These are phyloP conservation scores for Malthinus seriepunctatus DNA, from an alignment of 2,888 invertebrate genomes.

Conservation along the genomic window DNA sequence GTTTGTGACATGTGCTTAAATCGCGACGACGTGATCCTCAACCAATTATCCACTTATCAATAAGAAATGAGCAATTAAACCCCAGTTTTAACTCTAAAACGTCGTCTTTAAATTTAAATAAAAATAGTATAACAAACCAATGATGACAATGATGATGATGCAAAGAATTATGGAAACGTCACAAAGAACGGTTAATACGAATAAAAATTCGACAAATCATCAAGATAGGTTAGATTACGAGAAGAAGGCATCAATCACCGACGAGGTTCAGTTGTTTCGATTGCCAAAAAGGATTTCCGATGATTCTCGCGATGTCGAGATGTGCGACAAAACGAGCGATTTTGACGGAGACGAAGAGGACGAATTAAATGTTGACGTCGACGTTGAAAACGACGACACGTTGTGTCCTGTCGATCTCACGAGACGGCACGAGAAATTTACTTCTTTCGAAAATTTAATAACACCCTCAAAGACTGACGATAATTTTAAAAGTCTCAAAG, in stretches of 20 bases:
- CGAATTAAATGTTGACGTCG: conserved; percentile 44
- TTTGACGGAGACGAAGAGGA: conserved; percentile 41
- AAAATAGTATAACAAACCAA: conserved; percentile 28
- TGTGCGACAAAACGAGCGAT: conserved; percentile 45
- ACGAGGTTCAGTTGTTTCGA: conserved; percentile 46
- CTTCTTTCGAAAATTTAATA: conserved; percentile 43
- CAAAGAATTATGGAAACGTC: conserved; percentile 51
- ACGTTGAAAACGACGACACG: conserved; percentile 53
- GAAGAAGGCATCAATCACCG: conserved; percentile 37
- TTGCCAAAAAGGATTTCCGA: conserved; percentile 50
- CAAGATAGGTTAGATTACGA: conserved; percentile 35
- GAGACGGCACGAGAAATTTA: conserved; percentile 49
- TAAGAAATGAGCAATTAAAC: background rate
- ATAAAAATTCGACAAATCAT: conserved; percentile 20
- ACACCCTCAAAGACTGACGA: conserved; percentile 42
- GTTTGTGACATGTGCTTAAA: conserved; percentile 22
- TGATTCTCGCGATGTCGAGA: conserved; percentile 51
- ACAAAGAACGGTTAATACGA: conserved; percentile 33
- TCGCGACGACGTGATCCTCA: background rate
- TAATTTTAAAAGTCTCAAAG: conserved; percentile 41
- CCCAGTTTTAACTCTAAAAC: background rate
- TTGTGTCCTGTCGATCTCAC: conserved; percentile 55
- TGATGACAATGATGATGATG: conserved; percentile 60
- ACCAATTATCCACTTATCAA: no score
- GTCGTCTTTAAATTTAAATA: no score